Evolutionary conservation across 2,797 vertebrate species (phyloP), one percentile per base, ranked within the genome.

Genomic region (Philypnodon macrostomus): DNA sequence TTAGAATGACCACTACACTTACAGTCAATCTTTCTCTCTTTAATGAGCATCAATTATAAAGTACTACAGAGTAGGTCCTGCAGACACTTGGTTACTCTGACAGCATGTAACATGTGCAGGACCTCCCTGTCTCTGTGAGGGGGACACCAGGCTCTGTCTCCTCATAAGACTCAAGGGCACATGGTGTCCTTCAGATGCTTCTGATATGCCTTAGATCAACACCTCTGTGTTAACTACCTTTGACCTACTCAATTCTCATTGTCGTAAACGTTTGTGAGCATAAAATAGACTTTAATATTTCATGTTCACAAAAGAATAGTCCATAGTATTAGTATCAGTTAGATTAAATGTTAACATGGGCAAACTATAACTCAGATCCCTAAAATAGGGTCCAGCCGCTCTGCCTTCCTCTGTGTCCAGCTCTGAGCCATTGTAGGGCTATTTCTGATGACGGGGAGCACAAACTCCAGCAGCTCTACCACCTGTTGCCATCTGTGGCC

Each of bases 401-500:
- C 71, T 71, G 61, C 68, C 69, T 67, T 63, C 61, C 65, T 68
- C 73, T 67, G 63, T 73, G 70, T 80, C 79, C 73, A 73, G 75
- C 76, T 79, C 68, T 88, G 75, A 84, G 62, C 84, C 78, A 86
- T 86, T 87, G 85, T 88, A 61, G 66, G 64, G 63, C 81, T 89
- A 90, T 90, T 89, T 88, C 72, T 80, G 84, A 81, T 70, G 21
- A 8, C 31, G 70, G 78, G 68, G 73, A 67, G 81, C 49, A 73
- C 64, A 40, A 61, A 69, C 54, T 73, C 27, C 74, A 63, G 63
- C 41, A 50, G 70, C 70, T 42, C 58, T 9, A 50, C 58, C 88
- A 90, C 86, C 86, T 91, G 85, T 88, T 86, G 70, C 83, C 69
- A 79, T 84, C 67, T 9, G 38, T 76, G 66, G 79, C 58, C 42